These are phyloP conservation scores for Aphrophora alni DNA, from an alignment of 2,888 invertebrate species.

Conservation along the genomic window DNA sequence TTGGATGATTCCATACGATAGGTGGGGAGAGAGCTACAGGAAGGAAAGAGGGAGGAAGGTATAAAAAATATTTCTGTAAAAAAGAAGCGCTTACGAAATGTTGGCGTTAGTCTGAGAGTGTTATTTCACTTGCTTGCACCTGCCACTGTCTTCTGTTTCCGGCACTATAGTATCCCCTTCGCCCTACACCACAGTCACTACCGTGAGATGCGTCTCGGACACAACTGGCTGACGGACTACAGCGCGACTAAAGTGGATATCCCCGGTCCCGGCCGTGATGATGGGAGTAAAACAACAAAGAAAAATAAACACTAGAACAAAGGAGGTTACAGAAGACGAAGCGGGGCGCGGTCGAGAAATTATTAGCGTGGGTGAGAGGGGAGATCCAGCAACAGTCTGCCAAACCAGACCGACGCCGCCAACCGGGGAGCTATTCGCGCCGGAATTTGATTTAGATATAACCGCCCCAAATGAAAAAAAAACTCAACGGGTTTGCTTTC, in stretches of 20 bases:
- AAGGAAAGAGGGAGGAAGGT: background rate
- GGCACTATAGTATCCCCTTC: background rate
- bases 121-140: background rate
- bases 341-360: constrained; percentile 2
- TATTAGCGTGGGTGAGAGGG: background rate
- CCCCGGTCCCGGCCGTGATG: background rate
- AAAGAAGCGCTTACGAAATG: background rate
- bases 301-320: constrained; percentile 1
- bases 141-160: background rate
- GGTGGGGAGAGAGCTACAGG: background rate
- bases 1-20: background rate
- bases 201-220: background rate
- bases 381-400: constrained; percentile 1
- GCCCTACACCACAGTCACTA: background rate
- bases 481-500: background rate
- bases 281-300: constrained; percentile 6
- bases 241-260: too few species aligned
- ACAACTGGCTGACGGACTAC: background rate
- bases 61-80: background rate
- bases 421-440: background rate
- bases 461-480: background rate
- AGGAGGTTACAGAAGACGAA: background rate
- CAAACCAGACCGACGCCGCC: background rate
- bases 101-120: background rate
- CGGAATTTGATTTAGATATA: constrained; percentile 2